These are phyloP conservation scores for Yponomeuta cagnagella DNA, from an alignment of 2,888 invertebrate genomes.

Conservation along the genomic window DNA sequence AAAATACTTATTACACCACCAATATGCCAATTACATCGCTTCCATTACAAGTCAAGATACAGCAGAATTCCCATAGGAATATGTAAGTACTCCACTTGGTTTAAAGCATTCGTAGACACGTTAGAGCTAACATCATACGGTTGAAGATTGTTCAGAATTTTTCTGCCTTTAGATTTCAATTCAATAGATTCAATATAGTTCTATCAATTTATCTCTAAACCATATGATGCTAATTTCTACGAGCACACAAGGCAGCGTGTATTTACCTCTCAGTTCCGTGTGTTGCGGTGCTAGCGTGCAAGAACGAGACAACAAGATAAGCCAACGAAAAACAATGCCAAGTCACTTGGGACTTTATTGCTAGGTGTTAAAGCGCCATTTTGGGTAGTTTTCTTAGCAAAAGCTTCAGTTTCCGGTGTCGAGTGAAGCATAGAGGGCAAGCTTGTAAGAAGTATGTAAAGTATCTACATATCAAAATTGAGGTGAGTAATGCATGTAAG, in stretches of 20 bases:
- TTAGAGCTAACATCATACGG: too few relatives aligned
- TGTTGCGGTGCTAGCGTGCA: constrained; percentile 74
- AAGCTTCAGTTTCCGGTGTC: background rate
- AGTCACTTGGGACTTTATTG: background rate
- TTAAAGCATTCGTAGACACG: too few relatives aligned
- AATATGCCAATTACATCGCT: background rate
- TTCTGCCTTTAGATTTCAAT: too few relatives aligned
- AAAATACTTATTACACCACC: background rate
- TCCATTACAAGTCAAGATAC: background rate
- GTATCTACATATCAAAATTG: background rate
- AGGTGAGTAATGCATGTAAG: constrained; percentile 6
- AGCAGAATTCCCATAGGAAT: background rate
- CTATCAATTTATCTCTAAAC: background rate
- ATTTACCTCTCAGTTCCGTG: constrained; percentile 74
- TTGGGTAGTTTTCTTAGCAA: background rate
- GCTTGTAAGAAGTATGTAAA: constrained; percentile 18
- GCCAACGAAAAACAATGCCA: constrained; percentile 30
- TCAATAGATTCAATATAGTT: too few relatives aligned
- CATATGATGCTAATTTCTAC: background rate
- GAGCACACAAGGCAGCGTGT: constrained; percentile 27
- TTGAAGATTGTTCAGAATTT: too few relatives aligned
- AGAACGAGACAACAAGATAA: constrained; percentile 68
- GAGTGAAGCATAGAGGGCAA: background rate
- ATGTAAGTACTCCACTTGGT: too few relatives aligned
- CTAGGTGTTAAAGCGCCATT: background rate